Conservation (phyloP, 2,113 vertebrate genomes). For the Megaceryle torquata region DNA sequence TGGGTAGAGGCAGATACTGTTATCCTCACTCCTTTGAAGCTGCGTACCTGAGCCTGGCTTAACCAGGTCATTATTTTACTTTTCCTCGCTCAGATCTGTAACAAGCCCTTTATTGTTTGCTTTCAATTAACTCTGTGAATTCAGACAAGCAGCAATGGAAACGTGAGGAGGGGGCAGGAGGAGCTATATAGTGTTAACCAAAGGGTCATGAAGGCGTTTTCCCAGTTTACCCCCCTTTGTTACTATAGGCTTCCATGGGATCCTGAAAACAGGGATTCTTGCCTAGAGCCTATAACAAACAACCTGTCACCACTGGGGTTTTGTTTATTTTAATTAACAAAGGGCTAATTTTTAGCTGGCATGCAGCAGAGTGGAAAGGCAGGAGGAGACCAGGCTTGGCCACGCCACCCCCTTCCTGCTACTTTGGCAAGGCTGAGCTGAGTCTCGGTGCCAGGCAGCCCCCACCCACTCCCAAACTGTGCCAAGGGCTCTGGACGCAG, state of each 20-base stretch:
- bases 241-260: not conserved
- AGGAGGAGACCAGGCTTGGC: not conserved
- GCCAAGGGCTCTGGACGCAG: not conserved
- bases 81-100: not conserved
- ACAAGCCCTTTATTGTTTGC: not conserved
- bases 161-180: not conserved
- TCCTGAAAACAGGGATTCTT: not conserved
- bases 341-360: not conserved
- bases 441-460: not conserved
- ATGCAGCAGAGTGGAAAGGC: accelerated
- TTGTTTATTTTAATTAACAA: constrained; percentile 32
- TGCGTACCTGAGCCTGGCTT: constrained; percentile 4
- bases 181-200: not conserved
- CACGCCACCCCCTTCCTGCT: not conserved
- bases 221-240: not conserved
- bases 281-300: not conserved
- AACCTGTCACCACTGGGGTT: not conserved
- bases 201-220: not conserved
- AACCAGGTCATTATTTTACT: constrained; percentile 1
- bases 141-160: not conserved
- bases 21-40: constrained; percentile 35
- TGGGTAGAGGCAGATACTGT: not conserved
- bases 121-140: not conserved
- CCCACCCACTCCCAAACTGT: accelerated
- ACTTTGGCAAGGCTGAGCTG: accelerated